A percentile compares a stretch with the other conserved stretches of the same genome.
These are phyloP conservation scores for Leptopilina syphax DNA, from an alignment of 2,888 invertebrate genomes.

Conservation along the genomic window DNA sequence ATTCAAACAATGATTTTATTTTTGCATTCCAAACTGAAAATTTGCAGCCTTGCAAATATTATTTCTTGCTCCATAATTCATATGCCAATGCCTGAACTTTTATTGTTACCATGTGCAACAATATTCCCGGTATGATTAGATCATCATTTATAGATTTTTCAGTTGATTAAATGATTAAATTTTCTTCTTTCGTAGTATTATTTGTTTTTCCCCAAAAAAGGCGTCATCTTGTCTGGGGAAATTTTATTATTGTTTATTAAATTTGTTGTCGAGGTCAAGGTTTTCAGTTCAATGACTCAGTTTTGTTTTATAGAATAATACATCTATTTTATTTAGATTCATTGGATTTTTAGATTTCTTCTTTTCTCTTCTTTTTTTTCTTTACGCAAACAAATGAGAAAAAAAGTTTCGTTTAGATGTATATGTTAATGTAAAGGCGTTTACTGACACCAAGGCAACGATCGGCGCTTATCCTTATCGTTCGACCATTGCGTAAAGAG, in stretches of 20 bases:
- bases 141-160: neutral
- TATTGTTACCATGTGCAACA: neutral
- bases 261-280: conserved; percentile 12
- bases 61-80: conserved; percentile 21
- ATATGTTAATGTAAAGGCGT: conserved; percentile 1
- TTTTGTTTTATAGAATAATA: neutral
- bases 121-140: neutral
- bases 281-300: neutral
- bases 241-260: neutral
- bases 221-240: neutral
- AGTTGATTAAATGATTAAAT: neutral
- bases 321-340: neutral
- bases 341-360: too few relatives aligned
- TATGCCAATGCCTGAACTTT: neutral
- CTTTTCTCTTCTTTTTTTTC: neutral
- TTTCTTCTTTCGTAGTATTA: neutral
- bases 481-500: conserved; percentile 63
- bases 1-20: neutral
- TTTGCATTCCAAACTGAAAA: conserved; percentile 18
- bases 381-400: neutral
- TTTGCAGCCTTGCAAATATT: conserved; percentile 1
- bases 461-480: conserved; percentile 63
- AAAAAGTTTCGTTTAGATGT: neutral
- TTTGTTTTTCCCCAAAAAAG: neutral
- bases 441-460: conserved; percentile 21